phyloP scores from a whole-genome alignment of 1,140 invertebrate species.

The Dreissena rostriformis region DNA sequence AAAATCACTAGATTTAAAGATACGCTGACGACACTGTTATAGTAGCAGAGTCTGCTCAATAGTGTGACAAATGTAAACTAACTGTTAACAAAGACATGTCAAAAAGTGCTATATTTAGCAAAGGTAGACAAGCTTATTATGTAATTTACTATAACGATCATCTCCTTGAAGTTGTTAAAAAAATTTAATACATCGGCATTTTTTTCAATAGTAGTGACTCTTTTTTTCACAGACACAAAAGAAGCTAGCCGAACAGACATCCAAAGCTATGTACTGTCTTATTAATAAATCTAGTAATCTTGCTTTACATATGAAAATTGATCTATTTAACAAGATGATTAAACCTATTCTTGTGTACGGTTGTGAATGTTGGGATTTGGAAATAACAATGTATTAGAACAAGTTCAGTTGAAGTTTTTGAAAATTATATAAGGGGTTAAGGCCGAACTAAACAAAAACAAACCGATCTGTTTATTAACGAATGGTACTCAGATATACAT shows the following conservation, averaged over 20 bases:
- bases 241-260: neutral
- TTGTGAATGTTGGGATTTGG: constrained; percentile 51
- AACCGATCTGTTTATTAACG: neutral
- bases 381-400: constrained; percentile 36
- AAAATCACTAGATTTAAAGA: too few species aligned
- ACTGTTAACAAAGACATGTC: neutral
- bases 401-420: constrained; percentile 28
- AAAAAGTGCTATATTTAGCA: constrained; percentile 1
- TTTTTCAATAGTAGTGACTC: neutral
- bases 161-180: neutral
- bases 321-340: constrained; percentile 39
- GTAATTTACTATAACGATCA: neutral
- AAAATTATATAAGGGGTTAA: constrained; percentile 22
- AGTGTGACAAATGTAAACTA: too few species aligned
- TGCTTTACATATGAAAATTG: constrained; percentile 5
- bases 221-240: constrained; percentile 12
- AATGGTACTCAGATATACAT: neutral
- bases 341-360: constrained; percentile 38
- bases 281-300: neutral
- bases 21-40: too few species aligned
- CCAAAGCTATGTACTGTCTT: constrained; percentile 36
- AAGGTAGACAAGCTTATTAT: neutral
- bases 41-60: too few species aligned
- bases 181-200: neutral
- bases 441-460: neutral